A percentile compares a stretch with the other conserved stretches of the same genome.
These are phyloP conservation scores for Bubo scandiacus DNA, from an alignment of 2,113 vertebrate genomes.

Conservation along the genomic window DNA sequence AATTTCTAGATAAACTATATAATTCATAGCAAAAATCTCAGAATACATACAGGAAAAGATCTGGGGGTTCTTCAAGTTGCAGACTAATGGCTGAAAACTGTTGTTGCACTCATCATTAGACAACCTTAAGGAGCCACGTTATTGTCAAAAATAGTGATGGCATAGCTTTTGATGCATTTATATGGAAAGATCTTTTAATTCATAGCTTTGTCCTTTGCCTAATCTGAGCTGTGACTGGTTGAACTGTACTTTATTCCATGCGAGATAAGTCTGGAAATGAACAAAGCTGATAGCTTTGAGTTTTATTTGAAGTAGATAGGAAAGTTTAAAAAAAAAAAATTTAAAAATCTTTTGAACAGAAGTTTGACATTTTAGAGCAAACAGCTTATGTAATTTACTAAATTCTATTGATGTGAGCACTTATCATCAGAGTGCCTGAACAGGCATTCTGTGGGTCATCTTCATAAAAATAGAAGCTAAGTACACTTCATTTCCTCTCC, in stretches of 20 bases:
- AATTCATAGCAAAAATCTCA: not conserved
- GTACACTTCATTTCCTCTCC: not conserved
- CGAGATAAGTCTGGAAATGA: not conserved
- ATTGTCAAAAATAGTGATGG: not conserved
- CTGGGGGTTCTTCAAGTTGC: not conserved
- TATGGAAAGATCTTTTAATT: slow-evolving; percentile 2
- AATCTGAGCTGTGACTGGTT: not conserved
- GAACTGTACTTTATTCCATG: not conserved
- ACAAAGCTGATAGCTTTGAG: not conserved
- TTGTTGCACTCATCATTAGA: not conserved
- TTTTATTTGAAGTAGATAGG: slow-evolving; percentile 30
- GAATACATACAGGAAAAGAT: not conserved
- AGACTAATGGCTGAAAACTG: not conserved
- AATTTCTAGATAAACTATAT: slow-evolving; percentile 11
- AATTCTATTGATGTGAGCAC: slow-evolving; percentile 13
- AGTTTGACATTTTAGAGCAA: slow-evolving; percentile 20
- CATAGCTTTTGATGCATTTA: not conserved
- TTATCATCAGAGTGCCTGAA: not conserved
- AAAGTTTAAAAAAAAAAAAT: not conserved
- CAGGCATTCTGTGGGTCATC: slow-evolving; percentile 1
- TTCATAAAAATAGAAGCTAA: slow-evolving; percentile 20
- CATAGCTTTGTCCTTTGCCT: slow-evolving; percentile 17
- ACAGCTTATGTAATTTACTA: slow-evolving; percentile 27
- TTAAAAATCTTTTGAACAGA: not conserved
- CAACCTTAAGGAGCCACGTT: not conserved